A percentile compares a stretch with the other conserved stretches of the same genome.
These are phyloP conservation scores for Copidosoma aretas DNA, from an alignment of 2,888 invertebrate species.

Conservation along the genomic window DNA sequence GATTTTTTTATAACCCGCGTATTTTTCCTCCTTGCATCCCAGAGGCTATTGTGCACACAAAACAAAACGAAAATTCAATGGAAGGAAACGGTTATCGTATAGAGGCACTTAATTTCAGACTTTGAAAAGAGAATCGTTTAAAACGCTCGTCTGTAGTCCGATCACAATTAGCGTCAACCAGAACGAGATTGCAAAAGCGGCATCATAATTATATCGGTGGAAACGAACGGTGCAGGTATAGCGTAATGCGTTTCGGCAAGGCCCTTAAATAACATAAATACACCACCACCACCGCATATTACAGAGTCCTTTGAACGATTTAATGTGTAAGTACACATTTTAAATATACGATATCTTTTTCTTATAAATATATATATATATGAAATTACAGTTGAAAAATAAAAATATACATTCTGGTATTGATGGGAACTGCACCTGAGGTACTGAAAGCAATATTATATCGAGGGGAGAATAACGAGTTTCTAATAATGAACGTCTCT, in stretches of 20 bases:
- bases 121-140: not conserved
- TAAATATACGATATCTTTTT: too few relatives aligned
- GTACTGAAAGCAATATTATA: not conserved
- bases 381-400: too few relatives aligned
- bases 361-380: too few relatives aligned
- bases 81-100: not conserved
- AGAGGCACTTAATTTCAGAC: not conserved
- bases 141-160: not conserved
- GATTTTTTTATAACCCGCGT: too few relatives aligned
- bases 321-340: too few relatives aligned
- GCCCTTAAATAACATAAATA: too few relatives aligned
- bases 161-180: not conserved
- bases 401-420: too few relatives aligned
- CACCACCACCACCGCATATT: too few relatives aligned
- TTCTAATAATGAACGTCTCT: not conserved
- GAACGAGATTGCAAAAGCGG: not conserved
- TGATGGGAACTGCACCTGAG: not conserved
- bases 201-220: not conserved
- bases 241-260: too few relatives aligned
- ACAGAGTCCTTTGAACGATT: too few relatives aligned
- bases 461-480: not conserved
- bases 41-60: not conserved
- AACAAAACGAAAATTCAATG: not conserved
- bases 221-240: not conserved
- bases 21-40: too few relatives aligned